Conservation (phyloP, 2,888 invertebrate species). For the Drosophila prostipennis region DNA sequence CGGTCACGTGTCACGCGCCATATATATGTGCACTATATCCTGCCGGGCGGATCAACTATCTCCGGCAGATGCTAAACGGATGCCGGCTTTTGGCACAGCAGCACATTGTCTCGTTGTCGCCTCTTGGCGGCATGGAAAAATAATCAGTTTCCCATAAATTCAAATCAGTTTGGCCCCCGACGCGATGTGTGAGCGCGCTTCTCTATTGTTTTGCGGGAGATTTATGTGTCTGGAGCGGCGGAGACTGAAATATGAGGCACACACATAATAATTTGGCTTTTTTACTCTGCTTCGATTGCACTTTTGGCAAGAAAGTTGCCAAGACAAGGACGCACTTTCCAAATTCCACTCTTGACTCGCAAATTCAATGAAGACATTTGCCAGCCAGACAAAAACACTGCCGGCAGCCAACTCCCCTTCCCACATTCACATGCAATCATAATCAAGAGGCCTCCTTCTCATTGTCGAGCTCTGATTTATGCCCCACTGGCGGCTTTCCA, state of each 20-base stretch:
- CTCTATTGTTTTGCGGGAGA: conserved; percentile 69
- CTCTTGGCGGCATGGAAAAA: conserved; percentile 46
- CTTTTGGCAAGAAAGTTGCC: conserved; percentile 51
- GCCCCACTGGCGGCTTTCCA: conserved; percentile 79
- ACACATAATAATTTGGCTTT: conserved; percentile 55
- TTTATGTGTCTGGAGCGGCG: conserved; percentile 79
- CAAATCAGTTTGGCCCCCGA: conserved; percentile 65
- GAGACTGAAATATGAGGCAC: conserved; percentile 67
- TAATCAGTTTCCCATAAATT: conserved; percentile 83
- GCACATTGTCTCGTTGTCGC: conserved; percentile 41
- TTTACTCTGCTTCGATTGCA: conserved; percentile 54
- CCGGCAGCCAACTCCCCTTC: conserved; percentile 12
- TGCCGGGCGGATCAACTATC: conserved; percentile 32
- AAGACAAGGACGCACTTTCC: conserved; percentile 48
- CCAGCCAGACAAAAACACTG: conserved; percentile 32
- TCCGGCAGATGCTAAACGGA: conserved; percentile 36
- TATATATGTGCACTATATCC: not conserved
- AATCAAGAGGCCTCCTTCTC: conserved; percentile 36
- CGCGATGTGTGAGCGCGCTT: conserved; percentile 10
- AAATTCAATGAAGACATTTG: conserved; percentile 34
- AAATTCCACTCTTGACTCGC: conserved; percentile 17
- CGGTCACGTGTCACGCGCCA: conserved; percentile 43
- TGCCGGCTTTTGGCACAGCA: conserved; percentile 18
- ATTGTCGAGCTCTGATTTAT: conserved; percentile 72
- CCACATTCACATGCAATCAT: conserved; percentile 52